A percentile compares a stretch with the other conserved stretches of the same genome.
Conservation (phyloP, 2,113 vertebrate species). For the Xiphorhynchus elegans region DNA sequence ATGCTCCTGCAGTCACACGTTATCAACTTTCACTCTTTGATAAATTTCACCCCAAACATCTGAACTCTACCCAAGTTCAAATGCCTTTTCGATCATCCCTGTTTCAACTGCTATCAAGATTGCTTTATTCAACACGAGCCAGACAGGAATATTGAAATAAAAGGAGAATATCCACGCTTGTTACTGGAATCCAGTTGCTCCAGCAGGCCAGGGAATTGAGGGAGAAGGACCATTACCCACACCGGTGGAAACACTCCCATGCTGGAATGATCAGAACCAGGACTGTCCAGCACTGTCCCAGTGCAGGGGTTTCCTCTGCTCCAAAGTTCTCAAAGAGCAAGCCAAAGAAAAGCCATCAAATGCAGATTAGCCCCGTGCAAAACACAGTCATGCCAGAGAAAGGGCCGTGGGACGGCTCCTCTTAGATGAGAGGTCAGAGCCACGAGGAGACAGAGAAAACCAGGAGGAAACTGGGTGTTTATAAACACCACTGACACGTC, state of each 20-base stretch:
- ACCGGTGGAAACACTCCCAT: neutral
- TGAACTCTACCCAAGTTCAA: neutral
- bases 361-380: neutral
- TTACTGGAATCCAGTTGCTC: neutral
- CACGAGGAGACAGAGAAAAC: neutral
- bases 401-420: neutral
- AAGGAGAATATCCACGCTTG: neutral
- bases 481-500: accelerated
- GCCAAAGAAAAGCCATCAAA: slow-evolving; percentile 3
- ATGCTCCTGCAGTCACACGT: neutral
- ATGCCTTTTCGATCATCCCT: neutral
- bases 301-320: neutral
- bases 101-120: neutral
- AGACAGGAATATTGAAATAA: neutral
- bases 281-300: neutral
- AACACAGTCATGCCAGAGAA: neutral
- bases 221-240: neutral
- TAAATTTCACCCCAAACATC: neutral
- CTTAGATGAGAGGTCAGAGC: neutral
- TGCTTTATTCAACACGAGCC: neutral
- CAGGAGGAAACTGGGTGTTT: neutral
- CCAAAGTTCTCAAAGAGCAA: neutral
- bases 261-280: neutral
- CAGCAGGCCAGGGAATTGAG: neutral
- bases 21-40: neutral